Base-by-base conservation (phyloP, 2,797 vertebrate species). In the Glyptemys insculpta region DNA sequence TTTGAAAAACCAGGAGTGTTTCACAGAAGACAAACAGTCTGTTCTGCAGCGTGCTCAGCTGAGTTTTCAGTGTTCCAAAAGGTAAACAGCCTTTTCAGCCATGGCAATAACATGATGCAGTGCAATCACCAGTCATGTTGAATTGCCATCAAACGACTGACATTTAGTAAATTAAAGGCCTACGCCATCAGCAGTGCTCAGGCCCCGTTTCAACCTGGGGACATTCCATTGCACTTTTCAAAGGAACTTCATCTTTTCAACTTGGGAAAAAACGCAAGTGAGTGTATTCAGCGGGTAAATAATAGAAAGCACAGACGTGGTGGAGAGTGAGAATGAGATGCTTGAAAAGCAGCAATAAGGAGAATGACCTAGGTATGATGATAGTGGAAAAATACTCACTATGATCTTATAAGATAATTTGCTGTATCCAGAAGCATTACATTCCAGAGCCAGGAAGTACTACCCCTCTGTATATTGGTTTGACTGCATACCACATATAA, bases 101-200 rank as follows among this genome's bases (percentile, higher is more conserved):
- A 44, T 87, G 95, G 96, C 85, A 95, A 95, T 89, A 97, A 96
- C 96, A 96, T 1, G 80, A 97, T 79, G 94, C 95, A 96, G 88
- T 97, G 96, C 97, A 97, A 97, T 97, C 95, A 93, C 96, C 94
- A 97, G 97, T 95, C 96, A 86, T 93, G 97, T 94, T 95, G 96
- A 98, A 98, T 96, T 97, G 96, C 97, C 97, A 98, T 98, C 98
- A 98, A 97, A 98, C 96, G 95, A 95, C 97, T 98, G 97, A 96
- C 3, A 16, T 91, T 93, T 83, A 95, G 88, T 81, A 98, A 98
- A 98, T 98, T 97, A 98, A 98, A 98, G 96, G 94, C 93, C 92
- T 90, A 12, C 86, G 97, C 96, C 97, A 97, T 92, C 95, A 96
- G 94, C 87, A 83, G 37, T 91, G 95, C 96, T 96, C 95, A 80